phyloP scores from a whole-genome alignment of 2,113 vertebrate genomes.

The Oxygymnocypris stewartii region DNA sequence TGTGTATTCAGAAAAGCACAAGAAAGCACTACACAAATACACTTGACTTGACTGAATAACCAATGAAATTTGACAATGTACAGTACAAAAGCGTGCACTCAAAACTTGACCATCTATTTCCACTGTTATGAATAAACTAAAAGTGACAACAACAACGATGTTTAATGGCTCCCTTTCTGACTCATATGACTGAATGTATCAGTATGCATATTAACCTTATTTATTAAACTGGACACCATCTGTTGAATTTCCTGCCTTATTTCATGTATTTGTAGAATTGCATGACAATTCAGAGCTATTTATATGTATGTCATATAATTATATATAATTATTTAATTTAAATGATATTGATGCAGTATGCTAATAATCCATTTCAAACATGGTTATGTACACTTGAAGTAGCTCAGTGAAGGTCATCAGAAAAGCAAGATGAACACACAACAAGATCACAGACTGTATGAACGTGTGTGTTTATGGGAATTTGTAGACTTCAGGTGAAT shows the following conservation, averaged over 20 bases:
- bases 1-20: too few species aligned
- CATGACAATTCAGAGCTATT: too few species aligned
- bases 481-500: not conserved
- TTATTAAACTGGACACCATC: too few species aligned
- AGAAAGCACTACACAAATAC: too few species aligned
- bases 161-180: not conserved
- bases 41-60: too few species aligned
- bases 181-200: too few species aligned
- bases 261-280: too few species aligned
- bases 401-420: not conserved
- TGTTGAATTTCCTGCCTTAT: too few species aligned
- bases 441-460: not conserved
- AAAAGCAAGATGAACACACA: not conserved
- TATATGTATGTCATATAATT: too few species aligned
- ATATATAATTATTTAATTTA: too few species aligned
- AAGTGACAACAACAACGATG: not conserved
- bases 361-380: not conserved
- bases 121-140: not conserved
- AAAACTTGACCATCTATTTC: not conserved
- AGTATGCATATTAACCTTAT: too few species aligned
- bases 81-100: not conserved
- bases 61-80: not conserved
- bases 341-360: not conserved
- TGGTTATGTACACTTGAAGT: not conserved
- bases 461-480: not conserved